phyloP scores from a whole-genome alignment of 2,113 vertebrate species.

The Chaetura pelagica region DNA sequence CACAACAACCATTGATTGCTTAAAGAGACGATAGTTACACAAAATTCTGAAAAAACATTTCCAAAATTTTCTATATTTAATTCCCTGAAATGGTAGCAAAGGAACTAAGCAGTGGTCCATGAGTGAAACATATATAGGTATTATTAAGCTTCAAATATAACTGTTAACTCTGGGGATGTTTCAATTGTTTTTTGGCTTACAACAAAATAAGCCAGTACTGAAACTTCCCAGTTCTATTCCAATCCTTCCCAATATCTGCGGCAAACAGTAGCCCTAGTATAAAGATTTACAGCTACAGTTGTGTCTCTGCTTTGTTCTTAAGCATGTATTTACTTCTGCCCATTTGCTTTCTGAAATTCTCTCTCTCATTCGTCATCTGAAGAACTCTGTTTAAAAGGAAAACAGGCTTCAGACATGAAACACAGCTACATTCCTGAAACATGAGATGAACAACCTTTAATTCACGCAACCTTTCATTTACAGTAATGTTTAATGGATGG shows the following conservation, averaged over 20 bases:
- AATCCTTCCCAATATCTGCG: neutral
- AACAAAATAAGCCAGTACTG: neutral
- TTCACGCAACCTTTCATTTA: conserved; percentile 73
- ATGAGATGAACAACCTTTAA: conserved; percentile 83
- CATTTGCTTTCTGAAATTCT: conserved; percentile 76
- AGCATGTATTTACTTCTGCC: conserved; percentile 64
- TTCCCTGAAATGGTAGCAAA: neutral
- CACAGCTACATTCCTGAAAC: conserved; percentile 81
- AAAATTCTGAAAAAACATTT: neutral
- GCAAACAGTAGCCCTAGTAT: conserved; percentile 37
- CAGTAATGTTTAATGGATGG: conserved; percentile 62
- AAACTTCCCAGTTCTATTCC: neutral
- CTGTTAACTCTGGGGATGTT: neutral
- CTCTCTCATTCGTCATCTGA: conserved; percentile 75
- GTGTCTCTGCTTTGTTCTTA: conserved; percentile 63
- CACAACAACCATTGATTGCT: neutral
- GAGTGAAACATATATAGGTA: neutral
- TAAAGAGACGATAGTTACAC: neutral
- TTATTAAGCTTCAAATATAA: neutral
- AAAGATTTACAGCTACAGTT: conserved; percentile 48
- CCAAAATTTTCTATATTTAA: neutral
- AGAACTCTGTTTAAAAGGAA: conserved; percentile 57
- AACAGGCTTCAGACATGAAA: conserved; percentile 72
- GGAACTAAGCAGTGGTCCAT: neutral
- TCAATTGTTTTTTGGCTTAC: neutral